phyloP scores from a whole-genome alignment of 2,888 invertebrate species.

The Dicyrtoma fusca region DNA sequence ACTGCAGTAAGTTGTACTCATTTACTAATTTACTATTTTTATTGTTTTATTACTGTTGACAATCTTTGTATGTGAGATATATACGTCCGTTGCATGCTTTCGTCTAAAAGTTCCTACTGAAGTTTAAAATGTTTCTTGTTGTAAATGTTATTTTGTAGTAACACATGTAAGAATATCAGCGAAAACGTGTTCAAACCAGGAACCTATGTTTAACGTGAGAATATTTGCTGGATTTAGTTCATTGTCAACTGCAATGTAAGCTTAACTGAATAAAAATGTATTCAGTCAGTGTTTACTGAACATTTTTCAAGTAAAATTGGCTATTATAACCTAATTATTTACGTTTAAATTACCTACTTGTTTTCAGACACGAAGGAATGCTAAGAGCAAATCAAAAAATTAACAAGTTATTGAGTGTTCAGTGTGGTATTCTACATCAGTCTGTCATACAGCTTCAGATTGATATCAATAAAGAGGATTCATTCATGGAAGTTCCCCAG shows the following conservation, averaged over 20 bases:
- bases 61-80: too few species aligned
- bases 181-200: conserved; percentile 1
- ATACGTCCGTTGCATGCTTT: too few species aligned
- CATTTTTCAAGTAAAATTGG: background rate
- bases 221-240: conserved; percentile 1
- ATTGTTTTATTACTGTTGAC: too few species aligned
- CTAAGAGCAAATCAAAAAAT: conserved; percentile 17
- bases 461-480: background rate
- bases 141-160: too few species aligned
- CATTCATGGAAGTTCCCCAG: conserved; percentile 1
- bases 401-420: background rate
- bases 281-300: too few species aligned
- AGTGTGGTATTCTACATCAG: conserved; percentile 6
- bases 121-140: too few species aligned
- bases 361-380: conserved; percentile 12
- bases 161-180: conserved; percentile 14
- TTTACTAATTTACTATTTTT: too few species aligned
- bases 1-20: conserved; percentile 24
- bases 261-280: background rate
- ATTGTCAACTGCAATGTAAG: background rate
- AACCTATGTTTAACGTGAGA: conserved; percentile 9
- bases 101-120: too few species aligned
- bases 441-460: background rate
- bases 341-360: background rate
- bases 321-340: background rate